Conservation (phyloP, 2,113 vertebrate species). For the Columba janthina region DNA sequence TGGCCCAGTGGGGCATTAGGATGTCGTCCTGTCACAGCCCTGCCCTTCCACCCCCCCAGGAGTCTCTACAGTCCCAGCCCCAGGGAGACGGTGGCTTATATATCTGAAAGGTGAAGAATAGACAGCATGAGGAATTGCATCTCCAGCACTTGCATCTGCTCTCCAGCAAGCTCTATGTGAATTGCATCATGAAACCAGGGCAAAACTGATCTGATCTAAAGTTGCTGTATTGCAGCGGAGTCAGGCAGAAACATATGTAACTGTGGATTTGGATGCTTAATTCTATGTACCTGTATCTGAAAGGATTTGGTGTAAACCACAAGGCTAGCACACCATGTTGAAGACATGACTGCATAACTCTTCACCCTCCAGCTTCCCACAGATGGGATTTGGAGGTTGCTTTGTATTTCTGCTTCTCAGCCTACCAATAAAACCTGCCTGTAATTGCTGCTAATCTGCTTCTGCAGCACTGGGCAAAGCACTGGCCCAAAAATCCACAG, state of each 20-base stretch:
- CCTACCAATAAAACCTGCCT: not conserved
- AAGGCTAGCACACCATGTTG: not conserved
- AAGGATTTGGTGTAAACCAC: not conserved
- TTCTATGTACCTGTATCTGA: not conserved
- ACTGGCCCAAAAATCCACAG: not conserved
- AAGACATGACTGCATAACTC: not conserved
- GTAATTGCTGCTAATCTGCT: not conserved
- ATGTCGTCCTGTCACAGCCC: not conserved
- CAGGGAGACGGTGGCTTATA: not conserved
- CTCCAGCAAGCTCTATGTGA: not conserved
- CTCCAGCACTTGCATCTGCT: not conserved
- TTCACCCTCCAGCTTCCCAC: not conserved
- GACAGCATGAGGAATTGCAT: not conserved
- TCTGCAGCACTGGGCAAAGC: not conserved
- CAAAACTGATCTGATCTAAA: not conserved
- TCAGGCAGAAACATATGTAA: not conserved
- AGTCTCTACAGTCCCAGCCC: not conserved
- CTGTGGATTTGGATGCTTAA: not conserved
- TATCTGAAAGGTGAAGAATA: not conserved
- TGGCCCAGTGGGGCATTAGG: not conserved
- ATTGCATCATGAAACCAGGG: not conserved
- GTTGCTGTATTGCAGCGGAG: not conserved
- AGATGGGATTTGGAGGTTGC: not conserved
- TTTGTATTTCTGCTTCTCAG: not conserved
- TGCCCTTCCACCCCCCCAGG: rapidly evolving